These are phyloP conservation scores for Calephelis nemesis DNA, from an alignment of 1,140 invertebrate species.

Conservation along the genomic window DNA sequence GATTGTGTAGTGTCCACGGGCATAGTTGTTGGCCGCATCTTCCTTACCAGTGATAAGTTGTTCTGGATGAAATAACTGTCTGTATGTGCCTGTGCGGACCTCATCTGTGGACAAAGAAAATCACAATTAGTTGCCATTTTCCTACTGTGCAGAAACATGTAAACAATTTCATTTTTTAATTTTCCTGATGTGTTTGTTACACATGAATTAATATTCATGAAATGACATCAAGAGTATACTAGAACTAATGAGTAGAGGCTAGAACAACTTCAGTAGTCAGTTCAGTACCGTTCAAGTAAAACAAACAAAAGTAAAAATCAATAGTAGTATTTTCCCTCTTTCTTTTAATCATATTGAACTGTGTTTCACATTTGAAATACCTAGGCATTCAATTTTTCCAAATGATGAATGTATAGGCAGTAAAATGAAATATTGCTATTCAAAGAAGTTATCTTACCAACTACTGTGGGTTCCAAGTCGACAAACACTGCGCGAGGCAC, in stretches of 20 bases:
- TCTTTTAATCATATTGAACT: too few species aligned
- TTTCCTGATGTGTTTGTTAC: too few species aligned
- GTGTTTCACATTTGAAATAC: too few species aligned
- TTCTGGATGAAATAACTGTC: constrained; percentile 74
- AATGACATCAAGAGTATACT: too few species aligned
- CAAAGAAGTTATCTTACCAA: constrained; percentile 80
- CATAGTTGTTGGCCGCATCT: constrained; percentile 89
- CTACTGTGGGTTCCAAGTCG: constrained; percentile 93
- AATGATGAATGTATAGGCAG: background rate
- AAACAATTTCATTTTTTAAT: background rate
- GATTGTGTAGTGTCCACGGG: constrained; percentile 85
- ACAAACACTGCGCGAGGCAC: constrained; percentile 92
- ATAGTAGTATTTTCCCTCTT: too few species aligned
- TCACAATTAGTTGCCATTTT: background rate
- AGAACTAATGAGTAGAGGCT: too few species aligned
- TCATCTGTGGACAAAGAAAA: constrained; percentile 78
- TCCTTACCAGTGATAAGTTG: constrained; percentile 64
- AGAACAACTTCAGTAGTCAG: too few species aligned
- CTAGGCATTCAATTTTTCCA: too few species aligned
- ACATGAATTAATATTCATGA: too few species aligned
- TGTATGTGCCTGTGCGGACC: constrained; percentile 90
- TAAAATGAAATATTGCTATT: background rate
- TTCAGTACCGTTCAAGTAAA: too few species aligned
- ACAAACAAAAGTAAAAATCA: too few species aligned
- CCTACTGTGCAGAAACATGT: background rate